Evolutionary conservation across 2,797 vertebrate species (phyloP).

Genomic region (Microcaecilia unicolor): DNA sequence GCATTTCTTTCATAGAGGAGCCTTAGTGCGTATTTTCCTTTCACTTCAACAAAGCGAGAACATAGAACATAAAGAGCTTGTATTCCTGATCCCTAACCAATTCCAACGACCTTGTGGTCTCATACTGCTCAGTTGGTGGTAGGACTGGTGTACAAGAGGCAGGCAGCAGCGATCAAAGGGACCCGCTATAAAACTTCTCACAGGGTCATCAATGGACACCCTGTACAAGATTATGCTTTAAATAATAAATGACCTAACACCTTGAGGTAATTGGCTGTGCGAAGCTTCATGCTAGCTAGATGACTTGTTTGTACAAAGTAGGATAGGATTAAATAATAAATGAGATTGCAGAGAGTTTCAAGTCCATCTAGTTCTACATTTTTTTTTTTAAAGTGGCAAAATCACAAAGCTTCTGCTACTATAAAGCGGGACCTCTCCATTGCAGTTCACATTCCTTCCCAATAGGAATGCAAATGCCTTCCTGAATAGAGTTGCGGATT

Average conservation of each 20-base stretch:
- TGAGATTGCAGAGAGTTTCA: slow-evolving; percentile 56
- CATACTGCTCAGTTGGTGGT: slow-evolving; percentile 49
- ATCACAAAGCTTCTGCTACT: too few relatives aligned
- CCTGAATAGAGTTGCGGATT: too few relatives aligned
- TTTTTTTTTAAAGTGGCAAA: slow-evolving; percentile 20
- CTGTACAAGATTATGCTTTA: slow-evolving; percentile 71
- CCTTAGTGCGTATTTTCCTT: slow-evolving; percentile 1
- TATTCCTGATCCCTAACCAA: slow-evolving; percentile 28
- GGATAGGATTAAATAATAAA: slow-evolving; percentile 85
- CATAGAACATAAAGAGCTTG: slow-evolving; percentile 14
- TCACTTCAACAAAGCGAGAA: slow-evolving; percentile 17
- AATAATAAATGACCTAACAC: slow-evolving; percentile 82
- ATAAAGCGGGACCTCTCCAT: neutral
- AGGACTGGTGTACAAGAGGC: slow-evolving; percentile 29
- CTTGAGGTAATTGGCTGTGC: slow-evolving; percentile 75
- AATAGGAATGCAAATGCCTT: too few relatives aligned
- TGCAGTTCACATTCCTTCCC: neutral
- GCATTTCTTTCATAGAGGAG: too few relatives aligned
- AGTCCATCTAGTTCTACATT: slow-evolving; percentile 41
- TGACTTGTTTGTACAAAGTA: slow-evolving; percentile 75
- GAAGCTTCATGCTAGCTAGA: slow-evolving; percentile 59
- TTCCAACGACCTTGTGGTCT: slow-evolving; percentile 16
- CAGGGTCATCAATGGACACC: slow-evolving; percentile 64
- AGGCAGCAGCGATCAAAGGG: slow-evolving; percentile 66
- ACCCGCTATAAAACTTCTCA: slow-evolving; percentile 53